Evolutionary conservation across 1,140 invertebrate genomes (phyloP).

Genomic region (Oryzaephilus surinamensis): DNA sequence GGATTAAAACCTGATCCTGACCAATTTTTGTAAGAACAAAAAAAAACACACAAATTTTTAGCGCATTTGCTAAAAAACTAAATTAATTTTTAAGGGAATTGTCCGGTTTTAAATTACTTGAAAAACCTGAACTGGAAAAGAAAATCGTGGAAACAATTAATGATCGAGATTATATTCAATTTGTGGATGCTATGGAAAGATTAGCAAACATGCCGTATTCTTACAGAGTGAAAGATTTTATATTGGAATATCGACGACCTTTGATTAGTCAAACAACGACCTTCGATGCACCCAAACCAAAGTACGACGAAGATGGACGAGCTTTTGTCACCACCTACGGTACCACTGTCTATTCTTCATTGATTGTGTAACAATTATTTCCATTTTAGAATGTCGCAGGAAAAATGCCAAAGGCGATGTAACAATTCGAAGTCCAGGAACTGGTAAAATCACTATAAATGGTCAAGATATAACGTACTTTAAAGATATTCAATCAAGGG

Average conservation of each 20-base stretch:
- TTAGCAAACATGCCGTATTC: slow-evolving; percentile 62
- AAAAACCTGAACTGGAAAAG: slow-evolving; percentile 53
- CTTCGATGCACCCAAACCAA: slow-evolving; percentile 48
- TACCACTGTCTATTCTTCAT: slow-evolving; percentile 16
- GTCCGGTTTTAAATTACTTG: slow-evolving; percentile 53
- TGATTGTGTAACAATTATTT: neutral
- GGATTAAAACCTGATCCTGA: slow-evolving; percentile 47
- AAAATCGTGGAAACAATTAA: slow-evolving; percentile 58
- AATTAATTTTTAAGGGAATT: slow-evolving; percentile 38
- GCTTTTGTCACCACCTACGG: slow-evolving; percentile 57
- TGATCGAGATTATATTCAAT: slow-evolving; percentile 64
- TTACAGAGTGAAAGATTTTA: slow-evolving; percentile 53
- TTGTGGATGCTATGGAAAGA: slow-evolving; percentile 60
- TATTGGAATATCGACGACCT: slow-evolving; percentile 54
- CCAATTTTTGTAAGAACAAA: slow-evolving; percentile 48
- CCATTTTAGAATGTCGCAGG: slow-evolving; percentile 52
- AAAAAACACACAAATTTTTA: too few relatives aligned
- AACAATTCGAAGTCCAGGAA: slow-evolving; percentile 60
- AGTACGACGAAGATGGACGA: slow-evolving; percentile 54
- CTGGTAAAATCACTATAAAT: slow-evolving; percentile 76
- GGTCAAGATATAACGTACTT: slow-evolving; percentile 69
- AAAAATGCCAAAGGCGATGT: slow-evolving; percentile 61
- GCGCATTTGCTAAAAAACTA: too few relatives aligned
- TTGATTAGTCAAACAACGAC: slow-evolving; percentile 43
- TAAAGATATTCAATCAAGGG: slow-evolving; percentile 51